These are phyloP conservation scores for Aethina tumida DNA, from an alignment of 1,140 invertebrate species.

Conservation along the genomic window DNA sequence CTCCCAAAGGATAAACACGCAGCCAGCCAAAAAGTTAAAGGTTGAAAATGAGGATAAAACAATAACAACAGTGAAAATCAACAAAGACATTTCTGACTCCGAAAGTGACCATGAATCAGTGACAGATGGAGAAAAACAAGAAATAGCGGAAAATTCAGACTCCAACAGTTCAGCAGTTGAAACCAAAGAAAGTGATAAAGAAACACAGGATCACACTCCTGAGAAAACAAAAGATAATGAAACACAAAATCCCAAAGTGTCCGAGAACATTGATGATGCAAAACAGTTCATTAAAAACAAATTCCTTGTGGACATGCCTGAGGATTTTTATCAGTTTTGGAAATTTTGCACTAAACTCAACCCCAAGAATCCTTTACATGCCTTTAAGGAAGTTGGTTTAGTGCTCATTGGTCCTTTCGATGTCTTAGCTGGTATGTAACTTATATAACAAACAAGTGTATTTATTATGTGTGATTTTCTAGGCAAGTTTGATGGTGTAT, in stretches of 20 bases:
- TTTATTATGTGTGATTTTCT: neutral
- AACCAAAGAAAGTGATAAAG: constrained; percentile 5
- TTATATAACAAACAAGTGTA: constrained; percentile 26
- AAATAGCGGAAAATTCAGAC: neutral
- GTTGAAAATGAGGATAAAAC: neutral
- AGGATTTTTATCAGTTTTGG: constrained; percentile 81
- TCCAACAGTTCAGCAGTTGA: neutral
- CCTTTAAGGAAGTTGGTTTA: constrained; percentile 55
- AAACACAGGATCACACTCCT: constrained; percentile 5
- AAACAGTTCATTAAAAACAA: constrained; percentile 54
- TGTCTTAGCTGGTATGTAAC: constrained; percentile 60
- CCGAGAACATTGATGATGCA: constrained; percentile 9
- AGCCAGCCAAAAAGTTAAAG: constrained; percentile 10
- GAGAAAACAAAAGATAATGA: neutral
- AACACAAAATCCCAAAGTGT: constrained; percentile 4
- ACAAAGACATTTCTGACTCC: constrained; percentile 21
- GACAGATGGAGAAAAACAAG: constrained; percentile 1
- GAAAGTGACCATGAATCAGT: constrained; percentile 9
- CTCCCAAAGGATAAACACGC: neutral
- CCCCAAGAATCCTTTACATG: constrained; percentile 47
- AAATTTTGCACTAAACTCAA: constrained; percentile 62
- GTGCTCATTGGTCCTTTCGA: constrained; percentile 81
- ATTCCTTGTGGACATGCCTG: constrained; percentile 79
- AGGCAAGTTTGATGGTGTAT: constrained; percentile 37
- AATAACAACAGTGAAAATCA: constrained; percentile 18